These are phyloP conservation scores for Patella ulyssiponensis DNA, from an alignment of 2,888 invertebrate genomes.

Conservation along the genomic window DNA sequence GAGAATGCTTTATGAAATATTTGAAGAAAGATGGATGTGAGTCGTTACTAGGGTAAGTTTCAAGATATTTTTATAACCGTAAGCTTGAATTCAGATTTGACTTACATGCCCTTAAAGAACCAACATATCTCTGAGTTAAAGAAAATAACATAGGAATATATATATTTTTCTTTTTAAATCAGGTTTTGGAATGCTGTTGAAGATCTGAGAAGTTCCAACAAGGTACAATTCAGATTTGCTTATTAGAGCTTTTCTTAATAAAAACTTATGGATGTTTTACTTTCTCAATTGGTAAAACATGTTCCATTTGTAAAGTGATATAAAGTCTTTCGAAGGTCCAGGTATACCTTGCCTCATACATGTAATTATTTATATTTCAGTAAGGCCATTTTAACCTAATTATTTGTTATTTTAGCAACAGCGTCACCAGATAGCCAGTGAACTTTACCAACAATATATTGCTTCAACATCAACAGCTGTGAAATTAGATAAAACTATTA, in stretches of 20 bases:
- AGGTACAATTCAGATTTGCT: slow-evolving; percentile 42
- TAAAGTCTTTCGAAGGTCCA: no score
- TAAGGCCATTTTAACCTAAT: not conserved
- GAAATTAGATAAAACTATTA: slow-evolving; percentile 76
- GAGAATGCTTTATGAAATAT: slow-evolving; percentile 82
- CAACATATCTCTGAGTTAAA: no score
- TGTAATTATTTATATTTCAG: no score
- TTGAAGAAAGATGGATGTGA: slow-evolving; percentile 87
- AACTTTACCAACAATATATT: slow-evolving; percentile 91
- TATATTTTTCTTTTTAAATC: slow-evolving; percentile 21
- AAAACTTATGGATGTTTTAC: no score
- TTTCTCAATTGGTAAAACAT: no score
- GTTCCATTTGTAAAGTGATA: no score
- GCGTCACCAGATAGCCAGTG: slow-evolving; percentile 90
- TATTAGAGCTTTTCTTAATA: no score
- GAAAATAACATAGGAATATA: not conserved
- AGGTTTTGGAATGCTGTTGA: slow-evolving; percentile 90
- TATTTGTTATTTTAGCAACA: slow-evolving; percentile 63
- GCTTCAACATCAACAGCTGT: slow-evolving; percentile 85
- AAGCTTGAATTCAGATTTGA: no score
- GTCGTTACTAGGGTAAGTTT: slow-evolving; percentile 79
- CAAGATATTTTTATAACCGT: not conserved
- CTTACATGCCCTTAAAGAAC: no score
- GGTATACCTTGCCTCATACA: no score
- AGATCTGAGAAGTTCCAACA: slow-evolving; percentile 78